A percentile compares a stretch with the other conserved stretches of the same genome.
phyloP scores from a whole-genome alignment of 2,888 invertebrate species.

The Pristionchus fissidentatus region DNA sequence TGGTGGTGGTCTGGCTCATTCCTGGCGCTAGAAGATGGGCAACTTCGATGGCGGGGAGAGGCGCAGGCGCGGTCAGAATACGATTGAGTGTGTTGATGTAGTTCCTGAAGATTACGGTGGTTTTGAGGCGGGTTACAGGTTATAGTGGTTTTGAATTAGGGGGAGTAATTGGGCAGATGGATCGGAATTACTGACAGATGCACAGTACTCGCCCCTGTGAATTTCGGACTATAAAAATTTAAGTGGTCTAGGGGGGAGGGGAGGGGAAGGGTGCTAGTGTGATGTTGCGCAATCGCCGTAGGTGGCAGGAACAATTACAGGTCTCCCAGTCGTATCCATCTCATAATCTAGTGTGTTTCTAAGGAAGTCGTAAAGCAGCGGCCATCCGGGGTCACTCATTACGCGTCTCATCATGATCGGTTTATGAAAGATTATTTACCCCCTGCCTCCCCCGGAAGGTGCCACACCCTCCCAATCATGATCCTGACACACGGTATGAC shows the following conservation, averaged over 20 bases:
- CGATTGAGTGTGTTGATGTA: constrained; percentile 43
- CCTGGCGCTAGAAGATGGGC: constrained; percentile 46
- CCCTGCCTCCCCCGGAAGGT: too few species aligned
- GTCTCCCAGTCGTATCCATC: not conserved
- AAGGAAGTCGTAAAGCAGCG: not conserved
- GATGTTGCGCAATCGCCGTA: not conserved
- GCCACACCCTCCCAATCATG: constrained; percentile 16
- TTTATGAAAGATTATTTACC: constrained; percentile 14
- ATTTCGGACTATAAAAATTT: not conserved
- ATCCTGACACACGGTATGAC: constrained; percentile 5
- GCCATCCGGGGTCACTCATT: constrained; percentile 23
- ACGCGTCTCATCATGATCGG: not conserved
- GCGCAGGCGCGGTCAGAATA: constrained; percentile 17
- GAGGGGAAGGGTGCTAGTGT: not conserved
- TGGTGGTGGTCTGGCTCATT: constrained; percentile 45
- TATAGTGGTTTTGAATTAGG: not conserved
- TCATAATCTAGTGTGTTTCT: not conserved
- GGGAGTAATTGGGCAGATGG: not conserved
- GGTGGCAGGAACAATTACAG: constrained; percentile 24
- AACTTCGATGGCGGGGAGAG: constrained; percentile 20
- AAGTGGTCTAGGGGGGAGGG: not conserved
- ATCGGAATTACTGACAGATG: not conserved
- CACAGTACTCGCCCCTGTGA: not conserved
- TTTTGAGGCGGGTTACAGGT: too few species aligned
- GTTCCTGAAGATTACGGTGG: constrained; percentile 34